These are phyloP conservation scores for Eufriesea mexicana DNA, from an alignment of 1,140 invertebrate species.

Conservation along the genomic window DNA sequence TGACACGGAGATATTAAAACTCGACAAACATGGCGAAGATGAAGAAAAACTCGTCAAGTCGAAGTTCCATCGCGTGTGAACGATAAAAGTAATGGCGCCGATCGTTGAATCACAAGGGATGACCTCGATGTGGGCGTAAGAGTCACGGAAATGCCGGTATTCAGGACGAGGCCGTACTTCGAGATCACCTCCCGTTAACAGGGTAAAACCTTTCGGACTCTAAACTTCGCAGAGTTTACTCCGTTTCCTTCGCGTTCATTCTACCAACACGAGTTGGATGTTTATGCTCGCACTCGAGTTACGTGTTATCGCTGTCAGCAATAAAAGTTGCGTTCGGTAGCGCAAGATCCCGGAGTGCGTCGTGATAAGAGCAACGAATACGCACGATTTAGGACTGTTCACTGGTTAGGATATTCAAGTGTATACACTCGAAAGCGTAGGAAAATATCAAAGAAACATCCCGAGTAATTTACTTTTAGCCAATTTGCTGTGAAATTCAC, in stretches of 20 bases:
- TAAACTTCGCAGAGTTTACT: constrained; percentile 28
- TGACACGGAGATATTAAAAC: too few relatives aligned
- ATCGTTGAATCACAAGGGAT: background rate
- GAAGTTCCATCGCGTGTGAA: too few relatives aligned
- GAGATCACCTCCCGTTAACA: constrained; percentile 36
- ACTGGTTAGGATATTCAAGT: background rate
- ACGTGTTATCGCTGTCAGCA: constrained; percentile 46
- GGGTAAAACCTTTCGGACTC: constrained; percentile 34
- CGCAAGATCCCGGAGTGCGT: background rate
- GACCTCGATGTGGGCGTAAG: constrained; percentile 38
- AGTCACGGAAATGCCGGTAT: constrained; percentile 46
- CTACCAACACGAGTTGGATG: background rate
- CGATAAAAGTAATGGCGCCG: background rate
- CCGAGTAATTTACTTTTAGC: background rate
- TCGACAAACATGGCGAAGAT: too few relatives aligned
- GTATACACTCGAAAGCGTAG: background rate
- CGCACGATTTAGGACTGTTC: background rate
- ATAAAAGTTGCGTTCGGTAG: constrained; percentile 36
- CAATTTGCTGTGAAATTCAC: background rate
- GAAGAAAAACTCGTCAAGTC: too few relatives aligned
- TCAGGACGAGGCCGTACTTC: constrained; percentile 28
- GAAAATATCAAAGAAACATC: background rate
- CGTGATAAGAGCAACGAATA: constrained; percentile 24
- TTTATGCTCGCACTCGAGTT: constrained; percentile 3
- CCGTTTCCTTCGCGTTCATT: background rate